Conservation (phyloP, 1,140 invertebrate species). For the Galleria mellonella region DNA sequence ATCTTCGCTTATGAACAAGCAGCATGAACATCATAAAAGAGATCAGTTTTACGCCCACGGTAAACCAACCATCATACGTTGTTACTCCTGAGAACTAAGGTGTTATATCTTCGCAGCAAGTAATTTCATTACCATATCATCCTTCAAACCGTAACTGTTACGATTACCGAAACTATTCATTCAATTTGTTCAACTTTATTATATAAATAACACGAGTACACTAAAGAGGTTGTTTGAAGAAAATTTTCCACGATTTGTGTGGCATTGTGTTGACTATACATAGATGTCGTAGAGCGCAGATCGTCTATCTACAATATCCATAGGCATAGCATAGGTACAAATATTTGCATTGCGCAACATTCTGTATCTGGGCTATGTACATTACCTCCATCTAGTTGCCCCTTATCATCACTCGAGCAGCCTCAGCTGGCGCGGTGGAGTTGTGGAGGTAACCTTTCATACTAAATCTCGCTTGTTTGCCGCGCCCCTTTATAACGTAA, state of each 20-base stretch:
- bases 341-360: constrained; percentile 48
- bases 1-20: too few species aligned
- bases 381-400: constrained; percentile 30
- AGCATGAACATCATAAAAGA: too few species aligned
- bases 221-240: background rate
- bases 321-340: constrained; percentile 18
- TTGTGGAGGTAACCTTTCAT: constrained; percentile 24
- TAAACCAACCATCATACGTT: too few species aligned
- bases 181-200: background rate
- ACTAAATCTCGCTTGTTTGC: constrained; percentile 30
- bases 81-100: too few species aligned
- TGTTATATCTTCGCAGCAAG: too few species aligned
- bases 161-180: too few species aligned
- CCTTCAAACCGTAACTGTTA: too few species aligned
- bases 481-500: constrained; percentile 23
- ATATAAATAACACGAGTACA: background rate
- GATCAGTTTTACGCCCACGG: too few species aligned
- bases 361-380: constrained; percentile 43
- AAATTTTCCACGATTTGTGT: background rate
- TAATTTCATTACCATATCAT: too few species aligned
- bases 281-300: too few species aligned
- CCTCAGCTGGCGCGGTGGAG: constrained; percentile 5
- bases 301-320: background rate
- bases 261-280: background rate
- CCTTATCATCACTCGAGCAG: constrained; percentile 44